Conservation (phyloP, 1,140 invertebrate genomes). For the Leptinotarsa texana region DNA sequence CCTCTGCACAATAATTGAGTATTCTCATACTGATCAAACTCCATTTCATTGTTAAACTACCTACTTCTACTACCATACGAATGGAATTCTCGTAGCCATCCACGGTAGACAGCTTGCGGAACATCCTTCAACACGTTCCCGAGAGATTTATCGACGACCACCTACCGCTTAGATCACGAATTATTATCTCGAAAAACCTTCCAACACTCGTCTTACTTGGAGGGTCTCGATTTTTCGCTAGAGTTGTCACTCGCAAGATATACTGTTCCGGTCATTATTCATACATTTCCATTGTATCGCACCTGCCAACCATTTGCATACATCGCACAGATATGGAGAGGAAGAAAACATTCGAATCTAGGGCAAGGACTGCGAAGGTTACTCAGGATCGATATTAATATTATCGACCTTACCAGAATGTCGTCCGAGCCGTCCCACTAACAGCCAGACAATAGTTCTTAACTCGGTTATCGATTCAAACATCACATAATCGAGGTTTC, state of each 20-base stretch:
- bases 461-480: neutral
- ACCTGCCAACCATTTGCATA: neutral
- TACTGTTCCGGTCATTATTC: neutral
- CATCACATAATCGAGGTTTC: neutral
- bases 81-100: no score
- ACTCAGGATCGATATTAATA: conserved; percentile 16
- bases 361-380: conserved; percentile 22
- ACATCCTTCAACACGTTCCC: no score
- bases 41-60: no score
- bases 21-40: no score
- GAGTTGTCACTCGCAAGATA: neutral
- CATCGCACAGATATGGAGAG: conserved; percentile 2
- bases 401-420: neutral
- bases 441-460: neutral
- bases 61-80: no score
- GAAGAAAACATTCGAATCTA: conserved; percentile 10
- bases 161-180: neutral
- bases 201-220: neutral
- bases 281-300: conserved; percentile 1
- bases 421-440: neutral
- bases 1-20: no score
- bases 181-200: conserved; percentile 2
- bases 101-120: no score
- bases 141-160: neutral
- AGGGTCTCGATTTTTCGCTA: neutral